Base-by-base conservation (phyloP, 2,797 vertebrate genomes). In the Cyclopterus lumpus region DNA sequence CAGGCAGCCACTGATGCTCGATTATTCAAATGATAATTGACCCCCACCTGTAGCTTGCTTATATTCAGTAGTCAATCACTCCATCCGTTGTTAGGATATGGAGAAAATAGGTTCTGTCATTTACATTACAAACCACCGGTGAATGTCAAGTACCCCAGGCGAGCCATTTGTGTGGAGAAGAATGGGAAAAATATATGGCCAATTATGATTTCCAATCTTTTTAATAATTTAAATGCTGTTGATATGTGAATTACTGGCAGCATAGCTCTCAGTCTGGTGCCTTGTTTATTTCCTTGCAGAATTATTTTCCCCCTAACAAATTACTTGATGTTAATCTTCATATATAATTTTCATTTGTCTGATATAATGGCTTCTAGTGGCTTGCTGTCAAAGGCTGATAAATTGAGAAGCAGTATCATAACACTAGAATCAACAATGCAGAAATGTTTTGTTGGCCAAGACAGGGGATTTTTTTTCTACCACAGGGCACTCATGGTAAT, bases 1-100 rank as follows among this genome's bases (percentile, higher is more conserved):
- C 90, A 95, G 94, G 97, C 96, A 95, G 95, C 95, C 95, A 91
- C 93, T 94, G 96, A 94, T 92, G 95, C 93, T 95, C 95, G 96
- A 99, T 99, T 97, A 99, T 99, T 99, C 96, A 97, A 96, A 98
- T 97, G 97, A 97, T 99, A 98, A 99, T 98, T 99, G 97, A 97
- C 96, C 97, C 96, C 96, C 96, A 99, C 97, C 97, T 99, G 97
- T 98, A 97, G 97, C 95, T 94, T 83, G 95, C 95, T 95, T 94
- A 88, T 94, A 97, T 96, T 97, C 96, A 96, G 94, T 96, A 97
- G 96, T 97, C 97, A 97, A 97, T 98, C 97, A 98, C 97, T 96
- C 95, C 94, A 95, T 97, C 96, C 95, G 90, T 96, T 97, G 96
- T 97, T 97, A 96, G 97, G 97, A 98, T 98, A 96, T 96, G 96